phyloP scores from a whole-genome alignment of 2,888 invertebrate genomes.

The Silvanus unidentatus region DNA sequence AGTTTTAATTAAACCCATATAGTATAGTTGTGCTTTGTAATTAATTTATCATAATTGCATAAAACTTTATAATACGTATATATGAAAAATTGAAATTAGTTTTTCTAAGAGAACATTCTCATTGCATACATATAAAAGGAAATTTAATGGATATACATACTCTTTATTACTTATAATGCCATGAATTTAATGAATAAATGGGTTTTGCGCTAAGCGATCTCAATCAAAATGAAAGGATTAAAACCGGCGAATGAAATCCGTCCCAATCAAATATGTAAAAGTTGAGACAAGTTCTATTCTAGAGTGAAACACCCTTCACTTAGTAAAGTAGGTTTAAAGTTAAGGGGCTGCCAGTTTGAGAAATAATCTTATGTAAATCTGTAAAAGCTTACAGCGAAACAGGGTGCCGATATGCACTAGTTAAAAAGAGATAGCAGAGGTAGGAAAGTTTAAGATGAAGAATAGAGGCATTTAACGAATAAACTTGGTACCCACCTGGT shows the following conservation, averaged over 20 bases:
- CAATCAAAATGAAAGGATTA: slow-evolving; percentile 13
- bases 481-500: slow-evolving; percentile 47
- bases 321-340: slow-evolving; percentile 43
- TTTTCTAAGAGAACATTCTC: neutral
- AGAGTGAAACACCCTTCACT: slow-evolving; percentile 33
- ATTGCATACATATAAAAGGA: neutral
- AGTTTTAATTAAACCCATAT: neutral
- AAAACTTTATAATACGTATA: neutral
- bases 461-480: slow-evolving; percentile 45
- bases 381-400: slow-evolving; percentile 29
- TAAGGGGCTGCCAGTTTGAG: slow-evolving; percentile 43
- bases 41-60: neutral
- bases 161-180: neutral
- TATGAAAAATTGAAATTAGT: slow-evolving; percentile 1
- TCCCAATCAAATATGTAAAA: slow-evolving; percentile 18
- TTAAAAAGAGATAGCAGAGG: slow-evolving; percentile 13
- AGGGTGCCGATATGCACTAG: slow-evolving; percentile 8
- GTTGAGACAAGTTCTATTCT: slow-evolving; percentile 26
- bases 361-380: slow-evolving; percentile 48
- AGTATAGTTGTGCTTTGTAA: neutral
- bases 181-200: slow-evolving; percentile 5
- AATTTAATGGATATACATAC: neutral
- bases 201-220: slow-evolving; percentile 3
- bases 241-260: slow-evolving; percentile 10
- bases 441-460: slow-evolving; percentile 36